Conservation (phyloP, 2,113 vertebrate genomes). For the Coryphaenoides rupestris region DNA sequence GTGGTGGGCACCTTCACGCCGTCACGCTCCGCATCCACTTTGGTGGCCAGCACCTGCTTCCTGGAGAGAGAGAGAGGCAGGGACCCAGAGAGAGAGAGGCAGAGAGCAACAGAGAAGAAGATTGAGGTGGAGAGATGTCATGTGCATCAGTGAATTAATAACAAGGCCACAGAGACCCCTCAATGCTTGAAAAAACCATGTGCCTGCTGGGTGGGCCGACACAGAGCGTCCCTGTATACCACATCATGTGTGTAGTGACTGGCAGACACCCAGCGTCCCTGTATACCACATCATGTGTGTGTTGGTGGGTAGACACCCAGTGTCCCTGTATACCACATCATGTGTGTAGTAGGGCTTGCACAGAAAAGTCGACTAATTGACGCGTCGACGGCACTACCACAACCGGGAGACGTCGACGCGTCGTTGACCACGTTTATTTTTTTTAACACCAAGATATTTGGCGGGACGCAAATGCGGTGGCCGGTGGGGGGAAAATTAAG, state of each 20-base stretch:
- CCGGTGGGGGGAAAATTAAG: too few relatives aligned
- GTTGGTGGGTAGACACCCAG: too few relatives aligned
- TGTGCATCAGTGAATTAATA: not conserved
- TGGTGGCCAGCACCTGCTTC: conserved; percentile 92
- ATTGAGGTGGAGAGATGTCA: too few relatives aligned
- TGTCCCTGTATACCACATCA: too few relatives aligned
- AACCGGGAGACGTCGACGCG: too few relatives aligned
- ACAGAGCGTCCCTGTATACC: not conserved
- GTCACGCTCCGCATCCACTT: conserved; percentile 87
- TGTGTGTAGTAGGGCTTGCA: too few relatives aligned
- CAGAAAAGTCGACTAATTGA: too few relatives aligned
- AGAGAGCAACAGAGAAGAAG: too few relatives aligned
- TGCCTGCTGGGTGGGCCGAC: not conserved
- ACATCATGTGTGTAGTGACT: not conserved
- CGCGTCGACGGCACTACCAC: too few relatives aligned
- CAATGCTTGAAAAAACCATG: not conserved
- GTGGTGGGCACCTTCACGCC: conserved; percentile 93
- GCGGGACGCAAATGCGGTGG: too few relatives aligned
- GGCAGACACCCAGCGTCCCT: not conserved
- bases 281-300: not conserved
- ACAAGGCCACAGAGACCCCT: not conserved
- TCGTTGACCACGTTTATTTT: too few relatives aligned
- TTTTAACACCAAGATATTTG: too few relatives aligned
- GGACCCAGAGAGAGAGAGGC: not conserved
- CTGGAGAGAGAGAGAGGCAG: conserved; percentile 47